Base-by-base conservation (phyloP, 2,797 vertebrate species). In the Arnoldichthys spilopterus region DNA sequence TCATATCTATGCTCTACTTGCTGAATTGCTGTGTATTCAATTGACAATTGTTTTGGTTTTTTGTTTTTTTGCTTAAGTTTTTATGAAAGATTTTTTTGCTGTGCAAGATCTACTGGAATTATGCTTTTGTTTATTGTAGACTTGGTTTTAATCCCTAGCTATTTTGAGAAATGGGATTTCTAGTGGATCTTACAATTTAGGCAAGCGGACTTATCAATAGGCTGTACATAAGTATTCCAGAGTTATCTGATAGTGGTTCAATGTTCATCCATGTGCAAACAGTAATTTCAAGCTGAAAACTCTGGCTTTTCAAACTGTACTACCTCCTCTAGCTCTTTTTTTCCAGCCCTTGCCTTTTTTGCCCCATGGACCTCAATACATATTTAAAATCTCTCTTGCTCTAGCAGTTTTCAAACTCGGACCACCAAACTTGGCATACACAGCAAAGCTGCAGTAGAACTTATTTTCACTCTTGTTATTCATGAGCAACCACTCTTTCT, bases 241-340 rank as follows among this genome's bases (percentile, higher is more conserved):
- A 64, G 24, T 68, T 16, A 68, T 47, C 47, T 68, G 64, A 43
- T 26, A 16, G 9, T 8, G 16, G 15, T 47, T 68, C 64, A 6
- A 47, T 47, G 40, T 47, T 28, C 24, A 61, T 15, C 16, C 24
- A 28, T 45, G 22, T 67, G 63, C n/a, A 67, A 45, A 22, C 22
- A 67, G 43, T 28, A 68, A 47, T 68, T 68, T 22, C 40, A 68
- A 18, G 43, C 13, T 66, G n/a, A 22, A 66, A 18, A 16, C 22
- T 47, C 24, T 24, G n/a, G 40, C 64, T 67, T 24, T 45, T 47
- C 40, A 67, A 15, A 54, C 24, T 24, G 9, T 7, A 64, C 1
- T 40, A 12, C 18, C 32, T 64, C 62, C 6, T 22, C 8, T n/a
- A 64, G 6, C 43, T 45, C 12, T 15, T 43, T 8, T 16, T 28